Evolutionary conservation across 2,113 vertebrate species (phyloP).

Genomic region (Microtus richardsoni): DNA sequence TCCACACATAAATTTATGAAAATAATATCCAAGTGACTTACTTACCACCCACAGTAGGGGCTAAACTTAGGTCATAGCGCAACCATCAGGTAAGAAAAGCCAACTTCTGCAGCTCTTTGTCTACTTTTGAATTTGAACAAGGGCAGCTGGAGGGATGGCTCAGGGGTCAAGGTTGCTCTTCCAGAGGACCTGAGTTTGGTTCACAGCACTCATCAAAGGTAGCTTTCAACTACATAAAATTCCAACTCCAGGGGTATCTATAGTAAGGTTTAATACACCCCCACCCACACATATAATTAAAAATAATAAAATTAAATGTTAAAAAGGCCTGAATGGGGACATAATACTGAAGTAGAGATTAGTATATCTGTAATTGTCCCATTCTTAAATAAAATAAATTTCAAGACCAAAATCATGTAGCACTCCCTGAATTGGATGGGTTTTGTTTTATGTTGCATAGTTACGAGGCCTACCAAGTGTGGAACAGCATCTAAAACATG

Average conservation of each 20-base stretch:
- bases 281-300: neutral
- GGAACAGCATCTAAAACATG: neutral
- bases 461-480: neutral
- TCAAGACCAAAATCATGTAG: neutral
- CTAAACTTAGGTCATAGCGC: neutral
- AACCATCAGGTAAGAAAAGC: neutral
- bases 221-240: too few relatives aligned
- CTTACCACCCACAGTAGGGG: neutral
- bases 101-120: neutral
- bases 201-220: neutral
- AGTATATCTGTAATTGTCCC: neutral
- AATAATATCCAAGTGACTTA: conserved; percentile 7
- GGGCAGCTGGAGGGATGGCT: neutral
- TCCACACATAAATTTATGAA: neutral
- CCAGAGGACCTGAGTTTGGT: neutral
- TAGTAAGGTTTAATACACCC: neutral
- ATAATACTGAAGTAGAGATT: neutral
- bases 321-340: neutral
- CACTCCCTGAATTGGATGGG: neutral
- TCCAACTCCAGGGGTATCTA: neutral
- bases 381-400: neutral
- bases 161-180: neutral
- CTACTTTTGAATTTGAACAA: neutral
- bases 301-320: neutral
- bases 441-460: neutral